These are phyloP conservation scores for Pachypsylla venusta DNA, from an alignment of 1,140 invertebrate species.

Conservation along the genomic window DNA sequence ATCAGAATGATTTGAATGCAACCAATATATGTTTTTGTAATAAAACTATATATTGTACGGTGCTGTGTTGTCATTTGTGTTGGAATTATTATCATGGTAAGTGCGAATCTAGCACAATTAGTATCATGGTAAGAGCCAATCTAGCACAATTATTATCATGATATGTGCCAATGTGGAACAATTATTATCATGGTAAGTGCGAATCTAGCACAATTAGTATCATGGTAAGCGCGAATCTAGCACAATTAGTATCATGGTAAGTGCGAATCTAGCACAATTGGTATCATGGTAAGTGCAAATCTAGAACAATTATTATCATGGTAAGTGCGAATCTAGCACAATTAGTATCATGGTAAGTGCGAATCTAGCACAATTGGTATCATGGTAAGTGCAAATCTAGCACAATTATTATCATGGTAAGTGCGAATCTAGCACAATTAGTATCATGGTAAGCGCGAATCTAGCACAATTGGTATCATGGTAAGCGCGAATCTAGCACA, in stretches of 20 bases:
- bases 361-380: not conserved
- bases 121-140: too few relatives aligned
- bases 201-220: not conserved
- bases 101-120: not conserved
- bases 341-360: too few relatives aligned
- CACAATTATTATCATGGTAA: too few relatives aligned
- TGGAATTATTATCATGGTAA: conserved; percentile 3
- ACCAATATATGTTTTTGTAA: not conserved
- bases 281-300: not conserved
- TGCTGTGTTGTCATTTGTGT: not conserved
- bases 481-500: too few relatives aligned
- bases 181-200: not conserved
- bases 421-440: too few relatives aligned
- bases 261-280: not conserved
- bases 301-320: not conserved
- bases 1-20: not conserved
- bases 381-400: not conserved
- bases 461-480: too few relatives aligned
- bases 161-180: too few relatives aligned
- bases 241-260: too few relatives aligned
- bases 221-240: too few relatives aligned
- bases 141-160: too few relatives aligned
- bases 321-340: too few relatives aligned
- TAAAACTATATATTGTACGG: not conserved
- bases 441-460: too few relatives aligned